Conservation (phyloP, 2,113 vertebrate genomes). For the Bettongia penicillata region DNA sequence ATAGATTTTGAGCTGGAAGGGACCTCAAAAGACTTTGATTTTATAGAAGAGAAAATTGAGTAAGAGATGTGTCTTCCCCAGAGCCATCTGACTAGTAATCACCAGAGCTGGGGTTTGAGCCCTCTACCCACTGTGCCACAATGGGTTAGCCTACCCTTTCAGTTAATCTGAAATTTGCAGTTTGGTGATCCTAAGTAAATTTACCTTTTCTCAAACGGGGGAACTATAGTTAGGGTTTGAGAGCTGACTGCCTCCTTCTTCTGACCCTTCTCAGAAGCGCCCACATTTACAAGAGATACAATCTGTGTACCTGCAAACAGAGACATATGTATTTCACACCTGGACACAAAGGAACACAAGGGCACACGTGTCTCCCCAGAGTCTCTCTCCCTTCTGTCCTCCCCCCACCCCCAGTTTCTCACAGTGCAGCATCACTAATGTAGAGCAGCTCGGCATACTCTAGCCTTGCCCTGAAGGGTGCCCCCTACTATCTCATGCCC, state of each 20-base stretch:
- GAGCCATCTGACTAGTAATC: not conserved
- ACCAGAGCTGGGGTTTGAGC: not conserved
- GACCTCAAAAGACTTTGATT: not conserved
- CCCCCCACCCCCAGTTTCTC: not conserved
- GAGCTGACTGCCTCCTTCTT: conserved; percentile 28
- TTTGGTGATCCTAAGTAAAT: not conserved
- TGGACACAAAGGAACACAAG: not conserved
- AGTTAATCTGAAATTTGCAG: not conserved
- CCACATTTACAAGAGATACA: not conserved
- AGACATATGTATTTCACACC: not conserved
- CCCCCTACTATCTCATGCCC: not conserved
- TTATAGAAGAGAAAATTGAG: not conserved
- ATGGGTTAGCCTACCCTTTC: not conserved
- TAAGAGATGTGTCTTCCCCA: not conserved
- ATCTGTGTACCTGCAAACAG: not conserved
- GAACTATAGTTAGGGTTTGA: conserved; percentile 3
- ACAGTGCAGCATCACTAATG: not conserved
- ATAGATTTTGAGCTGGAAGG: not conserved
- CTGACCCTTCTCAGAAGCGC: not conserved
- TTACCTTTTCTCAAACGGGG: not conserved
- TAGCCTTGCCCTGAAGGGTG: not conserved
- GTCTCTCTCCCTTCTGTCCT: not conserved
- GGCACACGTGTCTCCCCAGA: not conserved
- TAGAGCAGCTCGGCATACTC: not conserved
- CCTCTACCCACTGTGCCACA: not conserved